Evolutionary conservation across 92 coral and sea anemone species (phyloP).

Genomic region (Epizoanthus ramosus): DNA sequence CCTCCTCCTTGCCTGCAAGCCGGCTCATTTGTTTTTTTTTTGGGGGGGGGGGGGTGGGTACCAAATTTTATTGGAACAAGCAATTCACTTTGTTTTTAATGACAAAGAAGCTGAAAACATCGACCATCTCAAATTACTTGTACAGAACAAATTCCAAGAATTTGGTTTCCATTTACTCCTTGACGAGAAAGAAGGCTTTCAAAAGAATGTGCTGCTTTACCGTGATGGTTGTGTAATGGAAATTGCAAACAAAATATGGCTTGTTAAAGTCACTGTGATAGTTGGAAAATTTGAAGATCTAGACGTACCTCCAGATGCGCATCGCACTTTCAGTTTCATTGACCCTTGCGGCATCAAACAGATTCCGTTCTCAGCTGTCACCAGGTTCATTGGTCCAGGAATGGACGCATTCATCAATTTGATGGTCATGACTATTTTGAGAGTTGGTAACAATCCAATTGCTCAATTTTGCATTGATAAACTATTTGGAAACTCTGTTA

Average conservation of each 20-base stretch:
- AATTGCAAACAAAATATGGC: not conserved
- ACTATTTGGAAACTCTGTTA: constrained; percentile 10
- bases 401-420: constrained; percentile 14
- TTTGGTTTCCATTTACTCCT: not conserved
- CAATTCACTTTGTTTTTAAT: constrained; percentile 14
- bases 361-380: not conserved
- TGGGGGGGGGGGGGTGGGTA: too few relatives aligned
- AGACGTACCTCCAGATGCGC: not conserved
- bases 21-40: too few relatives aligned
- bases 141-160: not conserved
- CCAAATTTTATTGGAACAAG: too few relatives aligned
- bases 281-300: constrained; percentile 6
- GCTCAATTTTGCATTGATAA: not conserved
- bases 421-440: constrained; percentile 3
- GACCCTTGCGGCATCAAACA: constrained; percentile 30
- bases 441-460: not conserved
- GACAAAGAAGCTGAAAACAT: not conserved
- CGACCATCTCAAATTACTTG: not conserved
- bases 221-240: not conserved
- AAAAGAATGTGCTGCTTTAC: not conserved
- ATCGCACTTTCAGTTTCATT: constrained; percentile 6
- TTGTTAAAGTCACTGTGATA: constrained; percentile 9
- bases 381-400: not conserved
- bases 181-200: not conserved
- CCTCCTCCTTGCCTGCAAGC: too few relatives aligned